phyloP scores from a whole-genome alignment of 2,113 vertebrate genomes.

The Halcyon malimbica region DNA sequence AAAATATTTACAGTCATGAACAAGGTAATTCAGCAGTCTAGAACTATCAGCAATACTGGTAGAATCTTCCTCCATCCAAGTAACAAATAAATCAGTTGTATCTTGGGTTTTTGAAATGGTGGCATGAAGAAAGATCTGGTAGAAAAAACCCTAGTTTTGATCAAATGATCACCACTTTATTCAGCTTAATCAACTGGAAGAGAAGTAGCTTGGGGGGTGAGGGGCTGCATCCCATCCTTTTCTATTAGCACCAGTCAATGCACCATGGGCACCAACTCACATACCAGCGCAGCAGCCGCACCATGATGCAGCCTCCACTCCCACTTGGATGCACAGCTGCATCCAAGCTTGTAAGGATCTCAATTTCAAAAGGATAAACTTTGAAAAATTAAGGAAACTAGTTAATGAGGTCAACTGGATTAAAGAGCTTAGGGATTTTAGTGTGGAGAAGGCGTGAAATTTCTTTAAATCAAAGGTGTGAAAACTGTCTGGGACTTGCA shows the following conservation, averaged over 20 bases:
- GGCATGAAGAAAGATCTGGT: neutral
- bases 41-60: neutral
- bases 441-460: conserved; percentile 66
- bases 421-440: conserved; percentile 69
- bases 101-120: neutral
- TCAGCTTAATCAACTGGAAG: neutral
- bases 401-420: conserved; percentile 69
- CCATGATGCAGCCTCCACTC: neutral
- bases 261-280: fast-evolving
- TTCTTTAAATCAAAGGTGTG: conserved; percentile 70
- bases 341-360: conserved; percentile 29
- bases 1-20: neutral
- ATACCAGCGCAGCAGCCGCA: neutral
- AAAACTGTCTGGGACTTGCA: conserved; percentile 63
- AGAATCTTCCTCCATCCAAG: neutral
- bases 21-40: neutral
- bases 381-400: conserved; percentile 63
- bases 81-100: neutral
- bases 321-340: conserved; percentile 5
- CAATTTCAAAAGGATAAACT: conserved; percentile 56
- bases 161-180: neutral
- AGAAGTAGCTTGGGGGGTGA: neutral
- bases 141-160: neutral
- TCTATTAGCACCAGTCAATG: neutral
- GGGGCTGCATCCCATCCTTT: neutral